Evolutionary conservation across 1,140 invertebrate genomes (phyloP).

Genomic region (Pseudoatta argentina): DNA sequence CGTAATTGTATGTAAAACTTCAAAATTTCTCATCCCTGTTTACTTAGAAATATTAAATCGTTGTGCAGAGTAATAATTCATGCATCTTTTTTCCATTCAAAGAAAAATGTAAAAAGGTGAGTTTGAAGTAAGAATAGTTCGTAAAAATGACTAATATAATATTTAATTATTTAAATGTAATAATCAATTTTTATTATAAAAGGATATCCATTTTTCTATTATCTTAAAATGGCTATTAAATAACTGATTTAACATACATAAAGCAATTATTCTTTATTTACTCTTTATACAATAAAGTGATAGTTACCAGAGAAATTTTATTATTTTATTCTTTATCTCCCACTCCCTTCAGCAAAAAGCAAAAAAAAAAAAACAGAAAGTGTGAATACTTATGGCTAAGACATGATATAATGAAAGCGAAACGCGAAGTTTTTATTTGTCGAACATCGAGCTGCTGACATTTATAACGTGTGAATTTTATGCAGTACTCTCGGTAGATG

Average conservation of each 20-base stretch:
- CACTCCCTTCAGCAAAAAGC: not conserved
- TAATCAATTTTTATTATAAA: not conserved
- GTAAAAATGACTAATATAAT: not conserved
- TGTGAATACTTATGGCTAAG: not conserved
- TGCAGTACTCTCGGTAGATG: not conserved
- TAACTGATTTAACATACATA: not conserved
- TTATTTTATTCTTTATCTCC: not conserved
- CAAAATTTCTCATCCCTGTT: not conserved
- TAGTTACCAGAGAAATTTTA: not conserved
- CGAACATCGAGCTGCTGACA: not conserved
- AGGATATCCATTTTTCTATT: not conserved
- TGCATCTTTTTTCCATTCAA: not conserved
- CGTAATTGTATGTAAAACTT: not conserved
- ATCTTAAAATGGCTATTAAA: not conserved
- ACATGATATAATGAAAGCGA: conserved; percentile 15
- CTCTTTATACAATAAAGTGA: not conserved
- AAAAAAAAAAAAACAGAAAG: not conserved
- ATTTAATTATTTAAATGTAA: not conserved
- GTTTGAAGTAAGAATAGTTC: not conserved
- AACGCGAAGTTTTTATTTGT: not conserved
- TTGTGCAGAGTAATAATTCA: not conserved
- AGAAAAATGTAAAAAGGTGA: not conserved
- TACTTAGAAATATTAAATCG: not conserved
- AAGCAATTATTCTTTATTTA: not conserved
- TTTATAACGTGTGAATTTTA: conserved; percentile 38